phyloP scores from a whole-genome alignment of 2,888 invertebrate genomes.

The Keiferia lycopersicella region DNA sequence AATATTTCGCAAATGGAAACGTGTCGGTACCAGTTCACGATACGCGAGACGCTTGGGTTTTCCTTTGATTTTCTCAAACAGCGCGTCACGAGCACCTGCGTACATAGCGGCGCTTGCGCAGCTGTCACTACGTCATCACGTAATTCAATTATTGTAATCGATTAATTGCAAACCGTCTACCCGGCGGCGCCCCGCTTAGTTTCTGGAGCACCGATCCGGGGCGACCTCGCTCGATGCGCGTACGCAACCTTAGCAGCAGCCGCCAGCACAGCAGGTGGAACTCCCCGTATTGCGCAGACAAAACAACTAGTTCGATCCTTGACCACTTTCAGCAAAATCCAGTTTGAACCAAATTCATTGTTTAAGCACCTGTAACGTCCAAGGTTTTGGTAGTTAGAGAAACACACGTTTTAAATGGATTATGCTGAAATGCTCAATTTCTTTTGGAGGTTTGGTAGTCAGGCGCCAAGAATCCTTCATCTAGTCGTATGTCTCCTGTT shows the following conservation, averaged over 20 bases:
- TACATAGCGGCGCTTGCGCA: slow-evolving; percentile 68
- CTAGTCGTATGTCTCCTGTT: too few relatives aligned
- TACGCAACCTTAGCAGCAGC: slow-evolving; percentile 18
- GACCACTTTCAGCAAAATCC: slow-evolving; percentile 43
- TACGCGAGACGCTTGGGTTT: slow-evolving; percentile 59
- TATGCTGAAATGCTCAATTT: background rate
- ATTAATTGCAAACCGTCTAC: slow-evolving; percentile 69
- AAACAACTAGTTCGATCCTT: slow-evolving; percentile 45
- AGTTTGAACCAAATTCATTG: slow-evolving; percentile 41
- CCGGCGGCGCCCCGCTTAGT: slow-evolving; percentile 51
- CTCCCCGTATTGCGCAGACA: slow-evolving; percentile 24
- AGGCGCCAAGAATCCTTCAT: too few relatives aligned
- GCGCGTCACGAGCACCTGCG: slow-evolving; percentile 65
- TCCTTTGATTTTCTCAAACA: slow-evolving; percentile 71
- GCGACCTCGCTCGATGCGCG: slow-evolving; percentile 36
- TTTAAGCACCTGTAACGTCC: slow-evolving; percentile 45
- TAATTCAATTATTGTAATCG: slow-evolving; percentile 72
- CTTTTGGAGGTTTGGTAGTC: background rate
- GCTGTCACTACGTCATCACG: slow-evolving; percentile 70
- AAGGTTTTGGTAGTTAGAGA: slow-evolving; percentile 46
- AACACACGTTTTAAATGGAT: slow-evolving; percentile 33
- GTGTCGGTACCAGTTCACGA: slow-evolving; percentile 48
- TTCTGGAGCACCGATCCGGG: slow-evolving; percentile 53
- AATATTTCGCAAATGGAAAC: slow-evolving; percentile 62
- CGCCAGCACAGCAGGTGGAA: slow-evolving; percentile 9